phyloP scores from a whole-genome alignment of 2,113 vertebrate species.

The Anhinga rufa region DNA sequence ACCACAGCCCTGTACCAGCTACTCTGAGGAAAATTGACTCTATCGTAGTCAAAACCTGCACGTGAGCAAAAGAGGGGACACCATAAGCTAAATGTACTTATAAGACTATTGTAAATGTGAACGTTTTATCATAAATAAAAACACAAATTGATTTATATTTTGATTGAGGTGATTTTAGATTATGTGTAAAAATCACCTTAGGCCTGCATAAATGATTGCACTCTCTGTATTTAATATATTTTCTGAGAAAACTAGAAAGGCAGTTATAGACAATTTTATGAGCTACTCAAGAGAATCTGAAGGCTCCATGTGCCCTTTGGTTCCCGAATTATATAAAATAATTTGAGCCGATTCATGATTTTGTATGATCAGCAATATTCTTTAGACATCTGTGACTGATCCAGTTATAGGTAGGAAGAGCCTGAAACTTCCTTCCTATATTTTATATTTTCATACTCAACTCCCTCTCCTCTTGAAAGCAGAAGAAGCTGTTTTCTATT shows the following conservation, averaged over 20 bases:
- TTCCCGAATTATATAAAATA: not conserved
- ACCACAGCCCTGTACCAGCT: too few relatives aligned
- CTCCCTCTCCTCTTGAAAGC: not conserved
- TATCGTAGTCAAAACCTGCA: too few relatives aligned
- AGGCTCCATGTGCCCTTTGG: not conserved
- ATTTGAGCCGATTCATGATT: not conserved
- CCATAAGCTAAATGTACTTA: not conserved
- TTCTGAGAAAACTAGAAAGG: not conserved
- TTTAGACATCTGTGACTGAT: not conserved
- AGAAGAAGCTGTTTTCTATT: not conserved
- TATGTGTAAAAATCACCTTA: not conserved
- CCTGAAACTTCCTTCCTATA: not conserved
- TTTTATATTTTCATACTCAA: not conserved
- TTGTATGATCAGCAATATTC: not conserved
- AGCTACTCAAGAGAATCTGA: not conserved
- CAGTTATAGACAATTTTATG: not conserved
- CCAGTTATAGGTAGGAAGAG: not conserved
- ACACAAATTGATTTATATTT: not conserved
- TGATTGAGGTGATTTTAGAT: not conserved
- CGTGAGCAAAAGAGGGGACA: not conserved
- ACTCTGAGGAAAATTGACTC: too few relatives aligned
- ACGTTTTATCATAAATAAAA: not conserved
- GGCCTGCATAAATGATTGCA: not conserved
- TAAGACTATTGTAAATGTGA: not conserved
- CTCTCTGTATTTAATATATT: not conserved